Percentiles rank a stretch among this genome's conserved stretches.
These are phyloP conservation scores for Myotis lucifugus DNA, from an alignment of 2,113 vertebrate species.

Conservation along the genomic window DNA sequence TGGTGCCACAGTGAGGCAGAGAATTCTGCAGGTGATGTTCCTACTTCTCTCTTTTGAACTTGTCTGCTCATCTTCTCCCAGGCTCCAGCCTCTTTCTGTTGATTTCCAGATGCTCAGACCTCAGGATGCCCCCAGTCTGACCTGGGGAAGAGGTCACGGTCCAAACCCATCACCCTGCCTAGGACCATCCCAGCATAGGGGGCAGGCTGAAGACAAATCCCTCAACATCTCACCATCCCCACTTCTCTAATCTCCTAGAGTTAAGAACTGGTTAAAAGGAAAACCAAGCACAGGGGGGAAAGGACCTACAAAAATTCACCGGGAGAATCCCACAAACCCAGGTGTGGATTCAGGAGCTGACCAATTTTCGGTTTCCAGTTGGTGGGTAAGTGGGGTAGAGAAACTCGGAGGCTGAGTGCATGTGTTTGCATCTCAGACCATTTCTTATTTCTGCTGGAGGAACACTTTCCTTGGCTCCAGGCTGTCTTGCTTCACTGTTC, in stretches of 20 bases:
- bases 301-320: not conserved
- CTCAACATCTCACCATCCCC: accelerated
- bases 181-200: too few relatives aligned
- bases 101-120: not conserved
- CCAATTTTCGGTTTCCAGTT: not conserved
- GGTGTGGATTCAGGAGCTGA: not conserved
- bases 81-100: not conserved
- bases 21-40: not conserved
- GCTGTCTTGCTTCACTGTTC: not conserved
- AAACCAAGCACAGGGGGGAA: not conserved
- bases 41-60: not conserved
- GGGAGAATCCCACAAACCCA: not conserved
- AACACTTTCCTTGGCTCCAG: not conserved
- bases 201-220: not conserved
- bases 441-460: not conserved
- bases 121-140: not conserved
- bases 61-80: not conserved
- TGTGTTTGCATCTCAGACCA: not conserved
- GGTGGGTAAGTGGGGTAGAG: not conserved
- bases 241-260: too few relatives aligned
- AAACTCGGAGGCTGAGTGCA: not conserved
- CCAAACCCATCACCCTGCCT: not conserved
- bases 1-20: not conserved
- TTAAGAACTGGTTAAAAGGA: not conserved
- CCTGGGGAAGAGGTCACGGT: accelerated